Percentiles rank a stretch among this genome's conserved stretches.
These are phyloP conservation scores for Lepidurus arcticus DNA, from an alignment of 1,140 invertebrate genomes.

Conservation along the genomic window DNA sequence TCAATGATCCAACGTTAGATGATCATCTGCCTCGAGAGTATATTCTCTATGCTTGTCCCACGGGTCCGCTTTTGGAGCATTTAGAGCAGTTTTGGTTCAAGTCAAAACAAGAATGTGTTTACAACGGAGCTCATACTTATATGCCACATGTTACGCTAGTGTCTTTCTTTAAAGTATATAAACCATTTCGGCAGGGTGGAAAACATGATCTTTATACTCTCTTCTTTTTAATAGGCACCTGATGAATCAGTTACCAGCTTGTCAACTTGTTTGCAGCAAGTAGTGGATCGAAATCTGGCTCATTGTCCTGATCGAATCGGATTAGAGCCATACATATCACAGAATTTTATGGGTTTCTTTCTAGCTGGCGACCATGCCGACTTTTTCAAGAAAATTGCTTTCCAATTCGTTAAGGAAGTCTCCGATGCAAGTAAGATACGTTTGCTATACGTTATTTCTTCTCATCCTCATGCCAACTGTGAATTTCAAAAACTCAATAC, in stretches of 20 bases:
- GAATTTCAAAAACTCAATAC: background rate
- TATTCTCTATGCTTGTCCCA: constrained; percentile 76
- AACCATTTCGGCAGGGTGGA: background rate
- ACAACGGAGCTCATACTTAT: constrained; percentile 84
- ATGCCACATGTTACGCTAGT: constrained; percentile 83
- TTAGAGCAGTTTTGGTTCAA: constrained; percentile 71
- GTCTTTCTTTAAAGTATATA: constrained; percentile 74
- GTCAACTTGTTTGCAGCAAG: constrained; percentile 54
- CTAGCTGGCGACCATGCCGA: constrained; percentile 69
- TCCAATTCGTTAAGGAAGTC: constrained; percentile 70
- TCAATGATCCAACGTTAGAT: constrained; percentile 73
- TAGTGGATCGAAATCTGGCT: constrained; percentile 56
- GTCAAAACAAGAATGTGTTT: constrained; percentile 64
- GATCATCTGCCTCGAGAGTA: constrained; percentile 69
- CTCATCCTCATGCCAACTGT: constrained; percentile 4
- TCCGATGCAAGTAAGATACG: constrained; percentile 60
- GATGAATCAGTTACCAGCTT: constrained; percentile 15
- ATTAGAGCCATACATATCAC: constrained; percentile 71
- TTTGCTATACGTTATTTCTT: constrained; percentile 33
- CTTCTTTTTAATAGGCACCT: constrained; percentile 31
- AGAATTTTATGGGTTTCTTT: constrained; percentile 82
- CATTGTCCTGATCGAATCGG: constrained; percentile 55
- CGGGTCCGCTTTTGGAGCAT: constrained; percentile 62
- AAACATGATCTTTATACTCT: constrained; percentile 29
- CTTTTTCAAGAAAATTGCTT: constrained; percentile 64